Evolutionary conservation across 2,113 vertebrate species (phyloP).

Genomic region (Malurus melanocephalus): DNA sequence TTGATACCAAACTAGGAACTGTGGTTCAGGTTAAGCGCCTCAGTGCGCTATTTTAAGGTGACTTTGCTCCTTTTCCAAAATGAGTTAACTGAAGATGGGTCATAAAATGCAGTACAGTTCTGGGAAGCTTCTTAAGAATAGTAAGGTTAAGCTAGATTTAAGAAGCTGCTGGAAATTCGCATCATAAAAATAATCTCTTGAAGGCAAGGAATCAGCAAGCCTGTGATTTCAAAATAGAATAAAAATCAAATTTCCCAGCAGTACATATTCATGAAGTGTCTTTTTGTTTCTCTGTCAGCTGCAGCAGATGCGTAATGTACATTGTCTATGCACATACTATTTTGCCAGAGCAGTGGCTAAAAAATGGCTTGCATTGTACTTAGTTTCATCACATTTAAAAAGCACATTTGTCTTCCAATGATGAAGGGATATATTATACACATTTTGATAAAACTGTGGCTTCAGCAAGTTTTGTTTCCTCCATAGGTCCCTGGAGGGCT

Average conservation of each 20-base stretch:
- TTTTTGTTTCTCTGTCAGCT: conserved; percentile 43
- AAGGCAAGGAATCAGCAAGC: conserved; percentile 8
- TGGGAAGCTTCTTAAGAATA: neutral
- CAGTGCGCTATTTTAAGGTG: neutral
- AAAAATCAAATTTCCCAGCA: conserved; percentile 26
- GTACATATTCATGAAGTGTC: conserved; percentile 54
- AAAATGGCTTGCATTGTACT: conserved; percentile 13
- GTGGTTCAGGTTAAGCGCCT: neutral
- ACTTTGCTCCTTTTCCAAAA: neutral
- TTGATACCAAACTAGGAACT: neutral
- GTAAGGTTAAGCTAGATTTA: neutral
- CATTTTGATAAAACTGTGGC: neutral
- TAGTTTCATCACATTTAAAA: conserved; percentile 27
- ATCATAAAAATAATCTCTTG: neutral
- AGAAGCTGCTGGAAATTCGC: neutral
- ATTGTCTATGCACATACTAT: conserved; percentile 23
- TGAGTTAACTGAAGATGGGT: neutral
- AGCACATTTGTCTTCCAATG: neutral
- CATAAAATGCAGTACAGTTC: neutral
- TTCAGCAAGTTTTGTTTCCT: conserved; percentile 35
- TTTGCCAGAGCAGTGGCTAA: conserved; percentile 11
- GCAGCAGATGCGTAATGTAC: neutral
- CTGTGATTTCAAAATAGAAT: conserved; percentile 29
- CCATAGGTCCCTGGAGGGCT: neutral
- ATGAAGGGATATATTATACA: neutral